A percentile compares a stretch with the other conserved stretches of the same genome.
These are phyloP conservation scores for Chrysolina americana DNA, from an alignment of 2,888 invertebrate species.

Conservation along the genomic window DNA sequence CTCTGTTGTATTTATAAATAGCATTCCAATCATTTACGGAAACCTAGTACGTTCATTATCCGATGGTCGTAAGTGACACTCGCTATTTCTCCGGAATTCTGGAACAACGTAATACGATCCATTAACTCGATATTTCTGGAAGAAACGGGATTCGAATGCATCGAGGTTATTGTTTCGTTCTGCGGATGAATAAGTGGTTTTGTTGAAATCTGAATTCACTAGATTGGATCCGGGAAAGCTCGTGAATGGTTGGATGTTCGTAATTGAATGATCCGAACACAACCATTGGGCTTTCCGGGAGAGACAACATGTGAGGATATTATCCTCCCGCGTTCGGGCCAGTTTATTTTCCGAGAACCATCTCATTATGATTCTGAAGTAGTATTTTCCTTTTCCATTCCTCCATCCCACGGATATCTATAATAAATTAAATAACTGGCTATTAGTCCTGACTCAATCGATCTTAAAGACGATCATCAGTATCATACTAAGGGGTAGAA, in stretches of 20 bases:
- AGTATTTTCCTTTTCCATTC: background rate
- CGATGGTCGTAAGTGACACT: conserved; percentile 34
- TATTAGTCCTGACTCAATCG: no score
- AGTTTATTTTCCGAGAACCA: background rate
- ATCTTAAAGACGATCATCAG: no score
- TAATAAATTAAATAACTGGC: no score
- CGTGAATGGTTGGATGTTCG: background rate
- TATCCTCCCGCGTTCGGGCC: background rate
- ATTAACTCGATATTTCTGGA: conserved; percentile 24
- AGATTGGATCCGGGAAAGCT: conserved; percentile 5
- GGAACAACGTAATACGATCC: conserved; percentile 17
- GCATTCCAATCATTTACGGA: conserved; percentile 40
- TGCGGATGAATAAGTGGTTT: conserved; percentile 23
- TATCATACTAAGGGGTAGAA: no score
- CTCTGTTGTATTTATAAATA: conserved; percentile 41
- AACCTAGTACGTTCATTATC: conserved; percentile 39
- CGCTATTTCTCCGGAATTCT: conserved; percentile 32
- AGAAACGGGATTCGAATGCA: conserved; percentile 11
- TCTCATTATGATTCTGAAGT: background rate
- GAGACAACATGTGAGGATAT: background rate
- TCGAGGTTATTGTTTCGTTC: conserved; percentile 17
- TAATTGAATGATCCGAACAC: conserved; percentile 13
- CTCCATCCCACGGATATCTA: no score
- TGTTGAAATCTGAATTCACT: conserved; percentile 3
- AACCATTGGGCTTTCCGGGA: background rate